A percentile compares a stretch with the other conserved stretches of the same genome.
Evolutionary conservation across 2,888 invertebrate species (phyloP).

Genomic region (Hypomecis punctinalis): DNA sequence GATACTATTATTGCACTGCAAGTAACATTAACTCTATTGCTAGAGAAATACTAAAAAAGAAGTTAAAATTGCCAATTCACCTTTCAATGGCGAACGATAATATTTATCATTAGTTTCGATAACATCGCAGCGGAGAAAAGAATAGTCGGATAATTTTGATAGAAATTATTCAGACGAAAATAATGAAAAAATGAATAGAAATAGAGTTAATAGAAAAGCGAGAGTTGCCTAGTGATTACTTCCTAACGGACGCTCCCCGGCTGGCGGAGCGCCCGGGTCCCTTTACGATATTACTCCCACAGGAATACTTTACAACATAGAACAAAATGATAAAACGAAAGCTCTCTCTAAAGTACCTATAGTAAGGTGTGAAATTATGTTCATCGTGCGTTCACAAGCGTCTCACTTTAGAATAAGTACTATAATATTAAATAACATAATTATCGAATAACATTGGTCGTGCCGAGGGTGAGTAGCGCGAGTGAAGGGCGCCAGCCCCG

Average conservation of each 20-base stretch:
- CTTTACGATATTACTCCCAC: conserved; percentile 34
- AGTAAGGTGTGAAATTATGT: conserved; percentile 26
- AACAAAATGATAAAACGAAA: conserved; percentile 24
- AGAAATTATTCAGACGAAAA: neutral
- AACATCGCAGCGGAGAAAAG: neutral
- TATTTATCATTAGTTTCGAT: neutral
- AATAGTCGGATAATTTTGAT: neutral
- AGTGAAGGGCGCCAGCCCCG: neutral
- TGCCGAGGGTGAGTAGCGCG: conserved; percentile 18
- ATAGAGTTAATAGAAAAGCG: neutral
- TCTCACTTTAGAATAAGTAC: conserved; percentile 28
- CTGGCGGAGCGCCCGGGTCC: conserved; percentile 28
- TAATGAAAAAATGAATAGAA: neutral
- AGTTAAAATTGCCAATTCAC: neutral
- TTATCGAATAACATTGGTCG: conserved; percentile 31
- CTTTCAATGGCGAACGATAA: neutral
- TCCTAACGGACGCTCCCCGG: conserved; percentile 16
- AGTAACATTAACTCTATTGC: conserved; percentile 19
- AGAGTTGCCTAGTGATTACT: conserved; percentile 12
- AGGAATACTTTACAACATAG: conserved; percentile 29
- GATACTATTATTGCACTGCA: conserved; percentile 35
- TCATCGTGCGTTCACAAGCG: conserved; percentile 41
- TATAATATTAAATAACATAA: conserved; percentile 35
- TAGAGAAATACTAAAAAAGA: conserved; percentile 11
- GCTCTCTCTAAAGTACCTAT: conserved; percentile 20